phyloP scores from a whole-genome alignment of 2,888 invertebrate genomes.

The Eurytoma californica region DNA sequence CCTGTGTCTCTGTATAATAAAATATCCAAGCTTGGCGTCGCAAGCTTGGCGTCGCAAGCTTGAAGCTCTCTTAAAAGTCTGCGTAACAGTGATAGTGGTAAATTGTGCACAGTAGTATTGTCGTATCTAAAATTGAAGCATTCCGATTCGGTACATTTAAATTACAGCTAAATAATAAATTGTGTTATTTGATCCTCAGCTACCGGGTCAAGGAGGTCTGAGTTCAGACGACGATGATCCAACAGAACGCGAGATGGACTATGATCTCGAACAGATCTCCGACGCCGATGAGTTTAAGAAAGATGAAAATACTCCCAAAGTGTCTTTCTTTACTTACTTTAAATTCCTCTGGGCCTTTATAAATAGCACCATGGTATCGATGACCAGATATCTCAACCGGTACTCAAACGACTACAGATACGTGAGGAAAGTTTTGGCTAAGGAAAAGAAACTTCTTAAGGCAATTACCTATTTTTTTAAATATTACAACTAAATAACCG shows the following conservation, averaged over 20 bases:
- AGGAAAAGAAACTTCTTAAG: slow-evolving; percentile 93
- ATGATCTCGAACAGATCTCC: slow-evolving; percentile 66
- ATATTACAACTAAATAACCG: not conserved
- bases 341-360: slow-evolving; percentile 83
- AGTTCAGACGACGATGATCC: slow-evolving; percentile 60
- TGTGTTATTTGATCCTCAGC: slow-evolving; percentile 7
- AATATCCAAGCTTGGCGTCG: not conserved
- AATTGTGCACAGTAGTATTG: slow-evolving; percentile 45
- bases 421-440: slow-evolving; percentile 90
- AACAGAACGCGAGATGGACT: slow-evolving; percentile 50
- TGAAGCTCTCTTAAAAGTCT: slow-evolving; percentile 23
- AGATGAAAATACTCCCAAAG: slow-evolving; percentile 67
- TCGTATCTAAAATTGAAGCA: slow-evolving; percentile 10
- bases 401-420: slow-evolving; percentile 96
- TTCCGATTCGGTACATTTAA: not conserved
- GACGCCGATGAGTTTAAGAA: slow-evolving; percentile 31
- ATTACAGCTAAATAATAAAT: not conserved
- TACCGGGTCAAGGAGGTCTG: slow-evolving; percentile 34
- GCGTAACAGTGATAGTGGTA: slow-evolving; percentile 28
- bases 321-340: slow-evolving; percentile 77
- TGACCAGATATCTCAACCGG: slow-evolving; percentile 88
- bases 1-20: no score
- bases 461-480: slow-evolving; percentile 74
- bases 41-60: slow-evolving; percentile 42
- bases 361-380: slow-evolving; percentile 86